Percentiles rank a stretch among this genome's conserved stretches.
These are phyloP conservation scores for Tetanocera ferruginea DNA, from an alignment of 2,888 invertebrate genomes.

Conservation along the genomic window DNA sequence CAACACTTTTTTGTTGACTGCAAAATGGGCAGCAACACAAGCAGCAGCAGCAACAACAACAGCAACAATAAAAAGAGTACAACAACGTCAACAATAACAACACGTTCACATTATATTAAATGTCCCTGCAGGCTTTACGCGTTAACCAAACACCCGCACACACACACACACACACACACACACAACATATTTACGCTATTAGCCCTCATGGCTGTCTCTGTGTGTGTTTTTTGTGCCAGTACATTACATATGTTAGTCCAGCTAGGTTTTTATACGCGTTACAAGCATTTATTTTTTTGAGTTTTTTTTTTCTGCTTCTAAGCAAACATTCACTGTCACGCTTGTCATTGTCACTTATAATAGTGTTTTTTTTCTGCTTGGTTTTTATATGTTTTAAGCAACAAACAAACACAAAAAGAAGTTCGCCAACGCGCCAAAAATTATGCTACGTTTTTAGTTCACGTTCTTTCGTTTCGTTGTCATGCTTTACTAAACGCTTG, in stretches of 20 bases:
- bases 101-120: conserved; percentile 62
- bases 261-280: neutral
- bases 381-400: neutral
- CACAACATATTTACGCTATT: neutral
- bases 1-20: conserved; percentile 60
- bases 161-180: conserved; percentile 26
- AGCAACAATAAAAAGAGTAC: neutral
- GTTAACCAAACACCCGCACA: conserved; percentile 44
- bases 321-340: conserved; percentile 2
- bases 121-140: conserved; percentile 59
- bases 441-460: conserved; percentile 46
- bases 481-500: neutral
- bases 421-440: conserved; percentile 58
- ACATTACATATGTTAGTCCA: too few species aligned
- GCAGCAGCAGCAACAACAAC: conserved; percentile 45
- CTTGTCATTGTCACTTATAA: neutral
- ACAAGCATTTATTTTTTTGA: neutral
- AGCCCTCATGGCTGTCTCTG: neutral
- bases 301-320: neutral
- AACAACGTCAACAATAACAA: conserved; percentile 15
- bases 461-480: conserved; percentile 18
- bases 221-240: neutral
- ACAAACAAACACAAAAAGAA: neutral
- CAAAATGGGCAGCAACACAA: conserved; percentile 54
- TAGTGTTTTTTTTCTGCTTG: neutral